Evolutionary conservation across 2,113 vertebrate species (phyloP).

Genomic region (Urocynchramus pylzowi): DNA sequence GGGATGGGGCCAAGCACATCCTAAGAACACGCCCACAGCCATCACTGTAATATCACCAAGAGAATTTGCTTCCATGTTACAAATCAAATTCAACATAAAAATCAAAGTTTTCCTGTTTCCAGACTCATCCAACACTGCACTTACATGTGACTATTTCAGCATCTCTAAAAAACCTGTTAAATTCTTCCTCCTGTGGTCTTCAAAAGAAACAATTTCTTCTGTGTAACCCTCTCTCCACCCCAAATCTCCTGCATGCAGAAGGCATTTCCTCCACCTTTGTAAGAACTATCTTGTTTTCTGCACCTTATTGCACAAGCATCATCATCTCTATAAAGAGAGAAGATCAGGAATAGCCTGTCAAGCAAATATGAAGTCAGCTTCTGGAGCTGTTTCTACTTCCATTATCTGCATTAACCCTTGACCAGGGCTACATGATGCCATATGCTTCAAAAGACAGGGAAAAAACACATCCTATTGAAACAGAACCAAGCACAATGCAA

Average conservation of each 20-base stretch:
- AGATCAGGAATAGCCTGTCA: not conserved
- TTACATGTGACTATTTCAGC: not conserved
- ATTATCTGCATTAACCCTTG: not conserved
- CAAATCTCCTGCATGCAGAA: not conserved
- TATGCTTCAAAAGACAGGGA: not conserved
- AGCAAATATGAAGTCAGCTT: not conserved
- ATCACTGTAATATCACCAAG: not conserved
- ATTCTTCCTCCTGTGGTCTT: not conserved
- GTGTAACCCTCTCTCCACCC: not conserved
- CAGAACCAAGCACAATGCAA: not conserved
- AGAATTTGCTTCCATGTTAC: not conserved
- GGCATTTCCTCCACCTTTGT: not conserved
- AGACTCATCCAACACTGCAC: not conserved
- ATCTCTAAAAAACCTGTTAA: not conserved
- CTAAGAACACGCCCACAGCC: not conserved
- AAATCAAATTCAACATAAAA: slow-evolving; percentile 18
- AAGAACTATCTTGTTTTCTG: not conserved
- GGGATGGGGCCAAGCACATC: not conserved
- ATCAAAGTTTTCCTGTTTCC: slow-evolving; percentile 16
- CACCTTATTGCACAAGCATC: not conserved
- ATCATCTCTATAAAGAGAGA: not conserved
- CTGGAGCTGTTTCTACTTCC: not conserved
- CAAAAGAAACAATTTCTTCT: not conserved
- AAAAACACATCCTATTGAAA: not conserved
- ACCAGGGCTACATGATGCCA: not conserved